Evolutionary conservation across 2,888 invertebrate species (phyloP), one percentile per base, ranked within the genome.

Genomic region (Cryptocheilus praepositus): DNA sequence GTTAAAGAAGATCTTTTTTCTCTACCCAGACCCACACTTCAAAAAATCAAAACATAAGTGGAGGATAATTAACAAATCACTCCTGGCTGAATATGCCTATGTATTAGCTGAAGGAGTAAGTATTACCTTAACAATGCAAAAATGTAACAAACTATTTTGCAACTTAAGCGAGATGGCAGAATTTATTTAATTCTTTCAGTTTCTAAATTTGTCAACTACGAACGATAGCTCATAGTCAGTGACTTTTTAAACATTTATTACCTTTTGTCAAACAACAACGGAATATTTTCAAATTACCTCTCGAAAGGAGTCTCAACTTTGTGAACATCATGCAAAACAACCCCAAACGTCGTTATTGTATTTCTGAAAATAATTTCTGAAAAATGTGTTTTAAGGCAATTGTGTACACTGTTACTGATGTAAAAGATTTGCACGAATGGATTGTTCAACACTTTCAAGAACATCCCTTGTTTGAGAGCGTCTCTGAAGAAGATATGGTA

Each of bases 21-120:
- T 99, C 18, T 99, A 98, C 89, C 99, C 99, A 22, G 99, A 99
- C 90, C 99, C 99, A 36, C 99, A 99, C 90, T 99, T 99, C 89
- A 99, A 99, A 89, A 97, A 95, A 85, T 94, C 98, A 0, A 99
- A 99, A 90, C 98, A 99, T 87, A 99, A 99, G 89, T 99, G 99
- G 99, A 92, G 99, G 69, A 99, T 99, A 71, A 97, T 99, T 73
- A 99, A 97, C 86, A 93, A 95, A 81, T 94, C 95, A 80, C 90
- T 99, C 44, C 90, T 99, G 21, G 96, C 98, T 1, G 99, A 99
- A 89, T 99, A 99, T 91, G 99, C 99, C 0, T 99, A 97, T 90
- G 94, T 98, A 51, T 90, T 99, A 65, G 92, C 92, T 63, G 94
- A 94, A 86, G 94, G 94, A 83, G 98, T 96, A 90, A 89, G 90